These are phyloP conservation scores for Sarcophaga rosellei DNA, from an alignment of 2,888 invertebrate genomes.

Conservation along the genomic window DNA sequence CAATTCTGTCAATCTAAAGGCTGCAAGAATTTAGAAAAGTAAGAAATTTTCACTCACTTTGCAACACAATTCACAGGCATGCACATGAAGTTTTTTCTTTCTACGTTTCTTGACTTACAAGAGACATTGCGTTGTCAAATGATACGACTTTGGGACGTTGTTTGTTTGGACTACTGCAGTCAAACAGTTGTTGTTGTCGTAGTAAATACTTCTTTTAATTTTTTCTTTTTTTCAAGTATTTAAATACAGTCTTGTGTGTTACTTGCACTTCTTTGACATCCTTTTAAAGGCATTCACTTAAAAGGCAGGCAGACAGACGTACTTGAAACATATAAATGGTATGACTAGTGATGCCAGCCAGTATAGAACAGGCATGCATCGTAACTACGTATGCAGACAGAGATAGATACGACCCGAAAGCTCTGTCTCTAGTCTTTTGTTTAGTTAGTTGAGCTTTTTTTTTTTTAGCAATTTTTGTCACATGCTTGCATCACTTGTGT, in stretches of 20 bases:
- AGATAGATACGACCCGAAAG: not conserved
- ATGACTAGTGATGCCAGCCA: not conserved
- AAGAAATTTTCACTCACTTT: slow-evolving; percentile 7
- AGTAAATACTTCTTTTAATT: not conserved
- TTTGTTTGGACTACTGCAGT: not conserved
- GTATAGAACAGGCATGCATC: not conserved
- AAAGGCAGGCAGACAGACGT: not conserved
- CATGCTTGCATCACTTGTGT: slow-evolving; percentile 52
- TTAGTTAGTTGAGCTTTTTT: slow-evolving; percentile 33
- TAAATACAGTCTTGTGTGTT: slow-evolving; percentile 5
- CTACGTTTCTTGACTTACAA: not conserved
- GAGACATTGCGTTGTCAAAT: not conserved
- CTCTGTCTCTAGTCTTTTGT: not conserved
- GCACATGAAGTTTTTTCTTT: not conserved
- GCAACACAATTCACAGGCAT: not conserved
- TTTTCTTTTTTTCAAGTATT: not conserved
- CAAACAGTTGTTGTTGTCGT: not conserved
- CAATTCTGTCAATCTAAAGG: not conserved
- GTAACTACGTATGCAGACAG: not conserved
- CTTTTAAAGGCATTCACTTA: slow-evolving; percentile 1
- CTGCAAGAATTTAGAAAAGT: not conserved
- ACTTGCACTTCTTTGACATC: slow-evolving; percentile 17
- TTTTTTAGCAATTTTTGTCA: slow-evolving; percentile 56
- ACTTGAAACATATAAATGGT: not conserved
- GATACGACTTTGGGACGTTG: not conserved